Evolutionary conservation across 2,797 vertebrate species (phyloP).

Genomic region (Danio albolineatus): DNA sequence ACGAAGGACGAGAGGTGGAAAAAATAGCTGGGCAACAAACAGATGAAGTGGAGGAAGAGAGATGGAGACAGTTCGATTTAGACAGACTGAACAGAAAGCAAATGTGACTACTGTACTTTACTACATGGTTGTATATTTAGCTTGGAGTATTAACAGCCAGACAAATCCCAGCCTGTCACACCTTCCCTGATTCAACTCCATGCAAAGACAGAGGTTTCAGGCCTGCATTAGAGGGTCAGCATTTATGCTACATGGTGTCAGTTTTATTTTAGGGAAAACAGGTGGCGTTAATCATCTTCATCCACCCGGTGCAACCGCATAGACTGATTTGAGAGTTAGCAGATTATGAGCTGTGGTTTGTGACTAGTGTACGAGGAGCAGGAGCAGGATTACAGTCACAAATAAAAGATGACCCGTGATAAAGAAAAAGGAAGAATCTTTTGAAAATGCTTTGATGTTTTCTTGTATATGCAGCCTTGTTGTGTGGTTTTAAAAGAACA

Average conservation of each 20-base stretch:
- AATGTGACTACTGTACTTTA: constrained; percentile 19
- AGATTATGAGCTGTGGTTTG: constrained; percentile 7
- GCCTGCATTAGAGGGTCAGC: constrained; percentile 27
- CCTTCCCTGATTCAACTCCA: constrained; percentile 24
- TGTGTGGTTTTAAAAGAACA: too few relatives aligned
- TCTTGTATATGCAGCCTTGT: too few relatives aligned
- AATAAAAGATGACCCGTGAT: too few relatives aligned
- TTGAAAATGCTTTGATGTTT: too few relatives aligned
- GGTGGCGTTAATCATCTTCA: constrained; percentile 40
- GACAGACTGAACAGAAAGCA: constrained; percentile 32
- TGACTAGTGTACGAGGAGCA: not conserved
- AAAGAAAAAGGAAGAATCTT: too few relatives aligned
- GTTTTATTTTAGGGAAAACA: constrained; percentile 45
- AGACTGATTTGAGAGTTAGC: constrained; percentile 17
- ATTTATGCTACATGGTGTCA: constrained; percentile 36
- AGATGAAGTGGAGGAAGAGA: constrained; percentile 9
- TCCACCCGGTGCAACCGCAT: constrained; percentile 15
- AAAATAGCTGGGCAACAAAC: constrained; percentile 23
- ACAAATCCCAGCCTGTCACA: constrained; percentile 38
- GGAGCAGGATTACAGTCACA: not conserved
- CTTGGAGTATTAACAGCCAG: constrained; percentile 1
- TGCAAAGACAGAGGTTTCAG: constrained; percentile 29
- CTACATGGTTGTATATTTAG: constrained; percentile 33
- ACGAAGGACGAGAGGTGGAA: constrained; percentile 12
- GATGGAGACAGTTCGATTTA: constrained; percentile 22